Evolutionary conservation across 2,888 invertebrate genomes (phyloP).

Genomic region (Platypus cylindrus): DNA sequence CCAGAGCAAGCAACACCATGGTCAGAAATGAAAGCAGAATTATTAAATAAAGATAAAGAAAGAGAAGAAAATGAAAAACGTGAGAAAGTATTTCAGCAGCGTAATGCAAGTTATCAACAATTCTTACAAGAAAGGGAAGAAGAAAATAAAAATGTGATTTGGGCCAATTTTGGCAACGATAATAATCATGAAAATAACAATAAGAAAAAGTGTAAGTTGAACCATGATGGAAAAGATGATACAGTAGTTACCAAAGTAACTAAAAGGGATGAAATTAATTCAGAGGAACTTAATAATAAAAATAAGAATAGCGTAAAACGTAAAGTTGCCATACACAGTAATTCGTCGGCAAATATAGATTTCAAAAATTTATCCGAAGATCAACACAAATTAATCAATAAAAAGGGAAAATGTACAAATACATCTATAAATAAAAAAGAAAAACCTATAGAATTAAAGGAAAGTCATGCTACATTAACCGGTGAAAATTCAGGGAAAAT

Average conservation of each 20-base stretch:
- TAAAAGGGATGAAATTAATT: not conserved
- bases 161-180: conserved; percentile 42
- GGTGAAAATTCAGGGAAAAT: no score
- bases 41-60: conserved; percentile 40
- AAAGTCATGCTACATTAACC: no score
- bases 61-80: conserved; percentile 38
- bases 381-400: no score
- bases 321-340: no score
- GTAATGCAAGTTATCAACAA: conserved; percentile 23
- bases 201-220: conserved; percentile 6
- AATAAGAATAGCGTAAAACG: not conserved
- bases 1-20: conserved; percentile 62
- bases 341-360: no score
- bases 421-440: conserved; percentile 3
- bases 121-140: conserved; percentile 34
- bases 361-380: no score
- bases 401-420: conserved; percentile 1
- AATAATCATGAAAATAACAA: not conserved
- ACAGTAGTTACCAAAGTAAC: conserved; percentile 1
- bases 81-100: conserved; percentile 27
- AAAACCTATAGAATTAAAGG: not conserved
- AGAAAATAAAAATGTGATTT: conserved; percentile 37
- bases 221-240: not conserved
- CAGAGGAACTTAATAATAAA: not conserved
- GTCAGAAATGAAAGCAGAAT: conserved; percentile 55